phyloP scores from a whole-genome alignment of 2,888 invertebrate species.

The Mythimna pallens region DNA sequence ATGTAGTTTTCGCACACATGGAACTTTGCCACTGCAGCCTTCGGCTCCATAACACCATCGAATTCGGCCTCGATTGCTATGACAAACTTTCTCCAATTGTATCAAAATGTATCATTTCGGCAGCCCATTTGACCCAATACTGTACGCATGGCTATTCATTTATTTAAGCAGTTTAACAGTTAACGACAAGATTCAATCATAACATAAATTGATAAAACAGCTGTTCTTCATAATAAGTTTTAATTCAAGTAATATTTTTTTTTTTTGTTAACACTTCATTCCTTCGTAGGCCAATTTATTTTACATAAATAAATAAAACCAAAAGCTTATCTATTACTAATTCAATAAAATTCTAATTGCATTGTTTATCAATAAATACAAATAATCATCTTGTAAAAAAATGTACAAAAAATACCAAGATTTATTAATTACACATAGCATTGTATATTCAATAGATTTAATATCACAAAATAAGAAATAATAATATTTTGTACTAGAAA shows the following conservation, averaged over 20 bases:
- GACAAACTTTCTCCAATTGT: too few species aligned
- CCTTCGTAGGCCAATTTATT: conserved; percentile 2
- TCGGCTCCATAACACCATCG: too few species aligned
- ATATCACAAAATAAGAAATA: conserved; percentile 39
- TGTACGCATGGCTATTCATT: not conserved
- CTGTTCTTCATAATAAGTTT: not conserved
- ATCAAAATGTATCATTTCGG: too few species aligned
- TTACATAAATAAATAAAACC: conserved; percentile 23
- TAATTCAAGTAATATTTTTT: not conserved
- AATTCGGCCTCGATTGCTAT: too few species aligned
- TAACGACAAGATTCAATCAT: not conserved
- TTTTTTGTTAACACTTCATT: not conserved
- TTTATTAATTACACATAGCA: conserved; percentile 6
- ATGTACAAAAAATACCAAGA: conserved; percentile 5
- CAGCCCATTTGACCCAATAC: not conserved
- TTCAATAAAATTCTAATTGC: conserved; percentile 7
- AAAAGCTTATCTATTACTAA: conserved; percentile 4
- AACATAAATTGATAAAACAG: not conserved
- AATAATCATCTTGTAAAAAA: conserved; percentile 12
- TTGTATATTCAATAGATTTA: conserved; percentile 31
- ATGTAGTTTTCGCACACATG: too few species aligned
- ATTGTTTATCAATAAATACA: conserved; percentile 9
- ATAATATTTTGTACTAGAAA: conserved; percentile 43
- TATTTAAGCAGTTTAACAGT: not conserved
- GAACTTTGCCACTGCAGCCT: too few species aligned